Evolutionary conservation across 2,888 invertebrate genomes (phyloP), one percentile per base, ranked within the genome.

Genomic region (Agrotis puta): DNA sequence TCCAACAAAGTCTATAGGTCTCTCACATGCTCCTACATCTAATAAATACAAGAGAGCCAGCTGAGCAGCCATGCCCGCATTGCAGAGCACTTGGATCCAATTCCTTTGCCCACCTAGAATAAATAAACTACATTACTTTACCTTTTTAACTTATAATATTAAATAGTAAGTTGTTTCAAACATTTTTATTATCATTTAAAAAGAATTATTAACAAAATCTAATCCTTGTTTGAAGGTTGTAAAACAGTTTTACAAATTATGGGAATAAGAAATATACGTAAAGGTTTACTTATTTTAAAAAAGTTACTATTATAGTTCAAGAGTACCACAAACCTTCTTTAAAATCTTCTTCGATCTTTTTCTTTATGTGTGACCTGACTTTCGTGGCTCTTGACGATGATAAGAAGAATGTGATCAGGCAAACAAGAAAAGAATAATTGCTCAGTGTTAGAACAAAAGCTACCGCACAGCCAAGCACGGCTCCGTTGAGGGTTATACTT

Each of bases 21-120:
- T 94, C 90, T 99, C 98, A 3, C 97, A 97, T 81, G 97, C 97
- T 1, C 98, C 98, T 69, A 97, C 97, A 92, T 98, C 98, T 76
- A 98, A 91, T 77, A 98, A 93, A 89, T 98, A 98, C 27, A 98
- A 92, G 48, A 98, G 88, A 0, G 97, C 98, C 62, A 98, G 92
- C 87, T 98, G 97, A 0, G 98, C 97, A 22, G 98, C 98, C 97
- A 98, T 98, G n/a, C 98, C 98, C 1, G 97, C 98, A 94, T 99
- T 99, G 90, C 98, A 98, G 0, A 99, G 91, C 9, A 98, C 98
- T 93, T 99, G 99, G 18, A 98, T 94, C 98, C 99, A 99, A 90
- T 98, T 98, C 76, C 99, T 97, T 91, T 98, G 98, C 0, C 98
- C 98, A 86, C 98, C 98, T 97, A 85, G n/a, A 93, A 72, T 53